phyloP scores from a whole-genome alignment of 1,140 invertebrate species.

The Eumeta japonica region DNA sequence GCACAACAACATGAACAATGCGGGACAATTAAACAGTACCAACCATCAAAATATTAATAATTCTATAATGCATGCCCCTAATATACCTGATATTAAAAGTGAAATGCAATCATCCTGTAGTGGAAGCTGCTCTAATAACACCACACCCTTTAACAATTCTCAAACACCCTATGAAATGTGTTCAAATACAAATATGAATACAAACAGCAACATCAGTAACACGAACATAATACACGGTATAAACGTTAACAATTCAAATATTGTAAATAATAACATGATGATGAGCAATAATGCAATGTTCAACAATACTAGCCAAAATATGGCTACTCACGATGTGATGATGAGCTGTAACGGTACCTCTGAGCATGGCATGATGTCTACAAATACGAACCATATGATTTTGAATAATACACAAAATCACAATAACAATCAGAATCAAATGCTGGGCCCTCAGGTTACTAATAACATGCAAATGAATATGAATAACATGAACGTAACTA shows the following conservation, averaged over 20 bases:
- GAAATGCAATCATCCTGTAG: slow-evolving; percentile 46
- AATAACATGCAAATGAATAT: slow-evolving; percentile 43
- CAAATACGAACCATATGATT: slow-evolving; percentile 42
- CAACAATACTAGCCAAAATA: slow-evolving; percentile 28
- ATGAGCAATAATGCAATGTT: slow-evolving; percentile 44
- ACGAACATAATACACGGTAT: slow-evolving; percentile 41
- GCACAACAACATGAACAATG: slow-evolving; percentile 35
- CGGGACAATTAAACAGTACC: slow-evolving; percentile 38
- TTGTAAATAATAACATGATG: slow-evolving; percentile 44
- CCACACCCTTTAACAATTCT: slow-evolving; percentile 32
- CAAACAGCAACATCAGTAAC: slow-evolving; percentile 31
- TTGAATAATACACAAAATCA: slow-evolving; percentile 39
- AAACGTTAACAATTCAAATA: slow-evolving; percentile 37
- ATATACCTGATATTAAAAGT: slow-evolving; percentile 51
- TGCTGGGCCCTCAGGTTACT: slow-evolving; percentile 25
- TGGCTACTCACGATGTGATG: slow-evolving; percentile 38
- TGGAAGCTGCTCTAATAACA: slow-evolving; percentile 40
- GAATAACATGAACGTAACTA: slow-evolving; percentile 37
- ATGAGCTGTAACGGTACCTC: slow-evolving; percentile 41
- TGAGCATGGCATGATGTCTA: slow-evolving; percentile 36
- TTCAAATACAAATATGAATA: slow-evolving; percentile 27
- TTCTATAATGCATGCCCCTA: slow-evolving; percentile 43
- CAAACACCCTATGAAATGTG: slow-evolving; percentile 43
- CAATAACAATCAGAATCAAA: slow-evolving; percentile 34
- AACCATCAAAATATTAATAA: slow-evolving; percentile 41